These are phyloP conservation scores for Panthera tigris DNA, from an alignment of 2,113 vertebrate species.

Conservation along the genomic window DNA sequence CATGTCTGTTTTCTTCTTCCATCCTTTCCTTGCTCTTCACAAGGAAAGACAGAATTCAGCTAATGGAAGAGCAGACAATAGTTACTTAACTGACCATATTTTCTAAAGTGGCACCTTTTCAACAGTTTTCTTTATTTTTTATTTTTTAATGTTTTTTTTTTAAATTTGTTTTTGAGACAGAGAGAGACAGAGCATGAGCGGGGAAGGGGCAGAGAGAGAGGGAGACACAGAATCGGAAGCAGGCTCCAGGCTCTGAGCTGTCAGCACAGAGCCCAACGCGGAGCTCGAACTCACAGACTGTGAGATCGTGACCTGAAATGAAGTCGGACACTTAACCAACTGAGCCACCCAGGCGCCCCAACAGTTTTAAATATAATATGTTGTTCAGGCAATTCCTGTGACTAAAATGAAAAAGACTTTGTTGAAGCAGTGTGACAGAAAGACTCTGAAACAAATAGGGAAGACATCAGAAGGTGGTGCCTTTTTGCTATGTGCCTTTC, in stretches of 20 bases:
- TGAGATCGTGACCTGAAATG: too few relatives aligned
- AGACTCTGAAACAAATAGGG: not conserved
- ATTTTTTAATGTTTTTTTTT: too few relatives aligned
- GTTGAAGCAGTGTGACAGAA: not conserved
- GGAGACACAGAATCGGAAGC: too few relatives aligned
- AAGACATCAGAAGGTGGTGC: not conserved
- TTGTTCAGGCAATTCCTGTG: not conserved
- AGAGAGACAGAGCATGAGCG: too few relatives aligned
- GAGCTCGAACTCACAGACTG: too few relatives aligned
- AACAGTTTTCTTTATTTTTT: not conserved
- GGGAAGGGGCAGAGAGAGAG: too few relatives aligned
- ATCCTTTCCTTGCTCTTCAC: not conserved
- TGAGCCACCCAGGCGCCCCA: not conserved
- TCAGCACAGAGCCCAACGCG: too few relatives aligned
- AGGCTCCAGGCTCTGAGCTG: too few relatives aligned
- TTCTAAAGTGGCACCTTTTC: not conserved
- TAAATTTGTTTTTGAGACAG: too few relatives aligned
- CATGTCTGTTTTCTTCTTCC: not conserved
- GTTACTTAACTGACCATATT: not conserved
- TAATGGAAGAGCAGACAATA: not conserved
- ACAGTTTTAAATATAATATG: not conserved
- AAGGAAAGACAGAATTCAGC: not conserved
- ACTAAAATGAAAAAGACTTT: not conserved
- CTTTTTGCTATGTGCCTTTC: not conserved
- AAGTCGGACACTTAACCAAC: too few relatives aligned